Percentiles rank a stretch among this genome's conserved stretches.
phyloP scores from a whole-genome alignment of 1,140 invertebrate genomes.

The Wasmannia auropunctata region DNA sequence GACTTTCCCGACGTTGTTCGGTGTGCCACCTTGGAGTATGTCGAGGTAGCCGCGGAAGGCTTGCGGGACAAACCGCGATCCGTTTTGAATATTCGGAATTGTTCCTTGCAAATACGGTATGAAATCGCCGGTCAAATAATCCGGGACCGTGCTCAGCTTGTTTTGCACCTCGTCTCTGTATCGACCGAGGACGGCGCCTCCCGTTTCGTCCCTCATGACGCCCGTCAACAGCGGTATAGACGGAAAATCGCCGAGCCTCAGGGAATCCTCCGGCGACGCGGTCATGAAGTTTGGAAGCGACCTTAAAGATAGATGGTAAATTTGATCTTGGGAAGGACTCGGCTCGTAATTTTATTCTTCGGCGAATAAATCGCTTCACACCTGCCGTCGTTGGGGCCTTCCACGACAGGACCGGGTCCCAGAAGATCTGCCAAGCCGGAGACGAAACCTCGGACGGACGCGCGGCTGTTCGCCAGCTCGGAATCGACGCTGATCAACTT shows the following conservation, averaged over 20 bases:
- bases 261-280: constrained; percentile 86
- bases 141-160: constrained; percentile 83
- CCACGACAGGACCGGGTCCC: constrained; percentile 87
- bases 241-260: constrained; percentile 86
- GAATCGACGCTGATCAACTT: constrained; percentile 83
- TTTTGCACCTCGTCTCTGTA: constrained; percentile 84
- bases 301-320: constrained; percentile 71
- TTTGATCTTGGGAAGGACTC: not conserved
- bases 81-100: constrained; percentile 72
- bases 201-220: constrained; percentile 90
- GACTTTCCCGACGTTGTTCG: constrained; percentile 68
- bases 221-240: constrained; percentile 89
- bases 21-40: constrained; percentile 4
- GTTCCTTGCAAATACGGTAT: constrained; percentile 80
- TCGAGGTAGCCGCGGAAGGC: constrained; percentile 78
- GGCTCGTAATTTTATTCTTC: not conserved
- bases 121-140: constrained; percentile 87
- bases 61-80: constrained; percentile 69
- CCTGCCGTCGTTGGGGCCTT: constrained; percentile 87
- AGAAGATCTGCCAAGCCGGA: constrained; percentile 83
- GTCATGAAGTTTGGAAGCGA: constrained; percentile 87
- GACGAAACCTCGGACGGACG: constrained; percentile 84
- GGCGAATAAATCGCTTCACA: constrained; percentile 68
- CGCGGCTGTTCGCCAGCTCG: constrained; percentile 82
- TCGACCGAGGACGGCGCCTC: constrained; percentile 86